Conservation (phyloP, 2,888 invertebrate genomes). For the Schizaphis graminum region DNA sequence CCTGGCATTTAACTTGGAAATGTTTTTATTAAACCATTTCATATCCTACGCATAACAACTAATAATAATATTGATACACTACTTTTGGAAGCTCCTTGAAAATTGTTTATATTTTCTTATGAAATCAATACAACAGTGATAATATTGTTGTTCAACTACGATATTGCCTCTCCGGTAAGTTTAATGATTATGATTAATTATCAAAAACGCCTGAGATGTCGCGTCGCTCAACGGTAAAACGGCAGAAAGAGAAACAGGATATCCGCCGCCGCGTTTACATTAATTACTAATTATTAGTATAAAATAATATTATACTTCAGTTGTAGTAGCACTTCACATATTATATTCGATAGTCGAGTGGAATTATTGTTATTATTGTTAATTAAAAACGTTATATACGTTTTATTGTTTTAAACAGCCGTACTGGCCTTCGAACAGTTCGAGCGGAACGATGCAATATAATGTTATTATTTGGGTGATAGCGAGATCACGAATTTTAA, state of each 20-base stretch:
- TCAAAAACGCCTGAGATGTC: not conserved
- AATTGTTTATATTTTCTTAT: not conserved
- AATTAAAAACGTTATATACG: not conserved
- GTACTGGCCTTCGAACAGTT: not conserved
- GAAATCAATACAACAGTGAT: not conserved
- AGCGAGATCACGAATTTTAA: not conserved
- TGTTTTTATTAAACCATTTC: not conserved
- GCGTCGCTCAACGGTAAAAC: not conserved
- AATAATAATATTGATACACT: not conserved
- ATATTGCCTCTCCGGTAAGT: not conserved
- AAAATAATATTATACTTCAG: not conserved
- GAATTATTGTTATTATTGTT: not conserved
- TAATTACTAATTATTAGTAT: constrained; percentile 1
- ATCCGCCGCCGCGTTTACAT: not conserved
- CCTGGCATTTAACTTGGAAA: not conserved
- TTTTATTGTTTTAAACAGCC: not conserved
- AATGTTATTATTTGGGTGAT: no score
- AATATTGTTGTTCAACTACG: not conserved
- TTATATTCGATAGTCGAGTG: not conserved
- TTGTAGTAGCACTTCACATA: not conserved
- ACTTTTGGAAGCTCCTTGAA: not conserved
- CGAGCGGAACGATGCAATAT: no score
- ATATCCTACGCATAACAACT: not conserved
- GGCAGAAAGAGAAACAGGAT: not conserved
- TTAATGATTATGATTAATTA: not conserved